Evolutionary conservation across 37 sponge, comb jelly and placozoan genomes (phyloP), one percentile per base, ranked within the genome.

Genomic region (Diacarnus erythraeanus): DNA sequence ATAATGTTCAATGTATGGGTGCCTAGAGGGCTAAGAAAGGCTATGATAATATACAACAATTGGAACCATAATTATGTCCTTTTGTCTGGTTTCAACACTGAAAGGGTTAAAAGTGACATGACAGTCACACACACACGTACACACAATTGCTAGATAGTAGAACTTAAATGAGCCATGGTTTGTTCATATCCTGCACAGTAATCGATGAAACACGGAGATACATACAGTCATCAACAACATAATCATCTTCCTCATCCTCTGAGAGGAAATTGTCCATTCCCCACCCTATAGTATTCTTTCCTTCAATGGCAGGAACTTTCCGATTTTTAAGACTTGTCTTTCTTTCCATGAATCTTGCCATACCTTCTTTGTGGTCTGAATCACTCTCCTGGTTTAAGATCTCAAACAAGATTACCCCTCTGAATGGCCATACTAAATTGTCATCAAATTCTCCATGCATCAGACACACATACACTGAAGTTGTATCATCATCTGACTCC

Each of bases 311-410:
- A 9, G 26, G 2, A 25, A 71, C 71, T 71, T 37, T 71, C 41
- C 27, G 21, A 35, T 71, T 71, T 27, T 40, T 71, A 1, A 21
- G 38, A 40, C 71, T 71, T 8, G n/a, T 3, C 27, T n/a, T 37
- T 39, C 71, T 38, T n/a, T 71, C 71, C 71, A 43, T 40, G 71
- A 71, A 71, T 22, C n/a, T 59, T 1, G 56, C 56, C 18, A 10
- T 3, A 2, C 57, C 69, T 42, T 42, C 33, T 22, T 35, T 4
- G 56, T 79, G 79, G 79, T 51, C 18, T 17, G 8, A 21, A 38
- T 80, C 81, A 17, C 31, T 38, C 26, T n/a, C n/a, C 61, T 80
- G 81, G 42, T 80, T 80, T 40, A 80, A 38, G 12, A 80, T 10
- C 29, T 56, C 35, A 58, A 80, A 27, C 3, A 38, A 37, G 23